phyloP scores from a whole-genome alignment of 2,113 vertebrate species.

The Amazona vittata region DNA sequence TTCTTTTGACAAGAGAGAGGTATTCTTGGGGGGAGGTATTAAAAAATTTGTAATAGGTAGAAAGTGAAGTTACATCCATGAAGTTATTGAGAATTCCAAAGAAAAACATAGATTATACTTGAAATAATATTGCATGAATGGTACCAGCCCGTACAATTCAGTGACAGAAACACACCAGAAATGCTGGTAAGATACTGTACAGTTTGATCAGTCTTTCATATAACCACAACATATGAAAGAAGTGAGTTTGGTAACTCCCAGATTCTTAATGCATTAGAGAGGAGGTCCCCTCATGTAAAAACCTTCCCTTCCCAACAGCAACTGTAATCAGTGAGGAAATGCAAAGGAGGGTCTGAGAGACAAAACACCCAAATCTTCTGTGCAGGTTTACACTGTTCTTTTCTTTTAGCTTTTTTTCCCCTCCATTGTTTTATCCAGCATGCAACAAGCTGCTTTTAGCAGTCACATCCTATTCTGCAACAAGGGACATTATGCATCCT shows the following conservation, averaged over 20 bases:
- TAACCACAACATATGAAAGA: not conserved
- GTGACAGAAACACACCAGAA: not conserved
- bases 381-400: not conserved
- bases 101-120: not conserved
- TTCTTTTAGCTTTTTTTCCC: not conserved
- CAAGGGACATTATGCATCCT: not conserved
- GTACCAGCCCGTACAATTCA: not conserved
- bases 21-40: not conserved
- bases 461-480: not conserved
- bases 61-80: not conserved
- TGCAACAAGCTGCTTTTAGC: conserved; percentile 8
- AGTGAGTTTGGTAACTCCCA: not conserved
- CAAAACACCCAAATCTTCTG: conserved; percentile 1
- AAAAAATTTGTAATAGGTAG: not conserved
- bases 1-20: not conserved
- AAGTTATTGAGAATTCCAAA: not conserved
- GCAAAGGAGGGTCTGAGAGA: conserved; percentile 15
- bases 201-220: not conserved
- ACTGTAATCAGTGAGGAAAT: not conserved
- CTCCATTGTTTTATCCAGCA: not conserved
- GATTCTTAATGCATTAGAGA: not conserved
- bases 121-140: not conserved
- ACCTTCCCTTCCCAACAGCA: conserved; percentile 13
- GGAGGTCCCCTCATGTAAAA: not conserved
- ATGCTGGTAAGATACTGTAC: not conserved